A percentile compares a stretch with the other conserved stretches of the same genome.
phyloP scores from a whole-genome alignment of 2,797 vertebrate genomes.

The Myoxocephalus aenaeus region DNA sequence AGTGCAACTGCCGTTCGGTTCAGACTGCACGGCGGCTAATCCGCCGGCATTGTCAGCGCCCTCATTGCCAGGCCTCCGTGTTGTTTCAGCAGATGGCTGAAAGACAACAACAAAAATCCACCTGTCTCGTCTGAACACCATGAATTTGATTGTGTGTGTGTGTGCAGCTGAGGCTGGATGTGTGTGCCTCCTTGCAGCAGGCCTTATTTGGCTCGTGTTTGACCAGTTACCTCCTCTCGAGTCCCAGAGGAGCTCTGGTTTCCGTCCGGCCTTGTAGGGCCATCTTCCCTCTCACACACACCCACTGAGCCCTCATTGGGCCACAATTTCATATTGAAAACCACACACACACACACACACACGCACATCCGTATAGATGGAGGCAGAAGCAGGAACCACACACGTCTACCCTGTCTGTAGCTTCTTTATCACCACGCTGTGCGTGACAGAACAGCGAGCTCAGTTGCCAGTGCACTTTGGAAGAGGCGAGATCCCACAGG shows the following conservation, averaged over 20 bases:
- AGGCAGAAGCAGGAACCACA: slow-evolving; percentile 39
- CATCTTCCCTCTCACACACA: slow-evolving; percentile 70
- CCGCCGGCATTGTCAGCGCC: slow-evolving; percentile 23
- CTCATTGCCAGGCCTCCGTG: slow-evolving; percentile 44
- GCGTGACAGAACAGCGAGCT: not conserved
- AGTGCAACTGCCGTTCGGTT: slow-evolving; percentile 50
- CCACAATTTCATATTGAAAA: slow-evolving; percentile 18
- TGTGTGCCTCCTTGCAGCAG: slow-evolving; percentile 67
- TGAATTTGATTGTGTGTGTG: slow-evolving; percentile 39
- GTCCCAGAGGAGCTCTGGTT: slow-evolving; percentile 79
- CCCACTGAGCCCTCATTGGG: slow-evolving; percentile 62
- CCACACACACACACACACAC: not conserved
- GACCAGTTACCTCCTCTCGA: slow-evolving; percentile 84
- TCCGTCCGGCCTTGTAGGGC: slow-evolving; percentile 90
- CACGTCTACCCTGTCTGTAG: not conserved
- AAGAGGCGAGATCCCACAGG: not conserved
- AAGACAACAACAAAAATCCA: slow-evolving; percentile 46
- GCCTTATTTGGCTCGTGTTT: slow-evolving; percentile 91
- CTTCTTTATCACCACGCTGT: slow-evolving; percentile 15
- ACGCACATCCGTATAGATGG: slow-evolving; percentile 20
- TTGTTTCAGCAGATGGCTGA: slow-evolving; percentile 49
- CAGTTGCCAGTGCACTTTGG: not conserved
- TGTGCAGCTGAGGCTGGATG: slow-evolving; percentile 43
- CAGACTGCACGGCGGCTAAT: slow-evolving; percentile 36
- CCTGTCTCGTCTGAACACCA: slow-evolving; percentile 46